Conservation (phyloP, 2,797 vertebrate species). For the Cuculus canorus region DNA sequence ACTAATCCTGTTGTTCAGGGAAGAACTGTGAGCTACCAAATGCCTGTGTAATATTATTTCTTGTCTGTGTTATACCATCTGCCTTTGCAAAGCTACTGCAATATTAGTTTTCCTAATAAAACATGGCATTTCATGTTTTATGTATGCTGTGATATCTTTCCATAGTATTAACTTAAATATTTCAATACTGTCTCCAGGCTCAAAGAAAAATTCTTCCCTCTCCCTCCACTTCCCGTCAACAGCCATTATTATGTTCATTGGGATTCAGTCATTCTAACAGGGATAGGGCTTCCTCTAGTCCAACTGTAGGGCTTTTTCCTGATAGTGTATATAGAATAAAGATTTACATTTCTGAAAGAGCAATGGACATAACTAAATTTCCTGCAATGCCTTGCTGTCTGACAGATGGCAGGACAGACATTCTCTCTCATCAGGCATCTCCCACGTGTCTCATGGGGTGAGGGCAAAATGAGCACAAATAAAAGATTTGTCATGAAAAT, state of each 20-base stretch:
- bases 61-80: slow-evolving; percentile 12
- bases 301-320: not conserved
- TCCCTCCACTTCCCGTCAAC: not conserved
- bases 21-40: slow-evolving; percentile 16
- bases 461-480: not conserved
- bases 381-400: not conserved
- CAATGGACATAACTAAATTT: not conserved
- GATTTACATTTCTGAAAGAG: not conserved
- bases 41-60: not conserved
- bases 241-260: not conserved
- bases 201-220: not conserved
- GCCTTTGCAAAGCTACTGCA: slow-evolving; percentile 11
- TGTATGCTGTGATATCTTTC: slow-evolving; percentile 36
- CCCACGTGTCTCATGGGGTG: not conserved
- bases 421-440: not conserved
- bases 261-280: not conserved
- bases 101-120: not conserved
- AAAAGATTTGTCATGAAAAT: not conserved
- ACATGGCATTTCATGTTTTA: slow-evolving; percentile 6
- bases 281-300: not conserved
- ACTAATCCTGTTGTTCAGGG: slow-evolving; percentile 22
- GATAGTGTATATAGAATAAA: not conserved
- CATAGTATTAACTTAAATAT: slow-evolving; percentile 53
- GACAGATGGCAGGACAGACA: slow-evolving; percentile 21
- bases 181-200: slow-evolving; percentile 13